Conservation (phyloP, 2,888 invertebrate species). For the Troilus luridus region DNA sequence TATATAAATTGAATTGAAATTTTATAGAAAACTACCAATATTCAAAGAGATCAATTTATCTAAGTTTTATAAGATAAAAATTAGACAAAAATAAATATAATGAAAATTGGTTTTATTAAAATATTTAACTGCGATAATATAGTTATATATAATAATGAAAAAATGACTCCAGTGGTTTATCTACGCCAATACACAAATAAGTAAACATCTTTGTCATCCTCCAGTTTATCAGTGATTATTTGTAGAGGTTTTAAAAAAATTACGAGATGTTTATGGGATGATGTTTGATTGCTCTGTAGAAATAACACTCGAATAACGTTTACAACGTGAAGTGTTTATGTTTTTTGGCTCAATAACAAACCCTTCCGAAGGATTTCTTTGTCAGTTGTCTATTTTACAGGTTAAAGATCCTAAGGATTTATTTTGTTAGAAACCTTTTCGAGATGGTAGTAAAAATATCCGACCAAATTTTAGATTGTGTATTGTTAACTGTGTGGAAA, state of each 20-base stretch:
- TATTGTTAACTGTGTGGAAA: not conserved
- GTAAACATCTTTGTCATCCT: not conserved
- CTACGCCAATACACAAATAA: not conserved
- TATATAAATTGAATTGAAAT: too few species aligned
- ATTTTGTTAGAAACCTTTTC: not conserved
- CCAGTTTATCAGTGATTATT: not conserved
- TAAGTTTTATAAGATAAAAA: too few species aligned
- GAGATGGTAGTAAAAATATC: not conserved
- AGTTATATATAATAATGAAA: too few species aligned
- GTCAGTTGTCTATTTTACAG: conserved; percentile 10
- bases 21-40: too few species aligned
- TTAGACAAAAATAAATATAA: too few species aligned
- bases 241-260: not conserved
- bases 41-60: too few species aligned
- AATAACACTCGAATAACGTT: not conserved
- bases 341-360: not conserved
- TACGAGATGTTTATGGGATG: not conserved
- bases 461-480: not conserved
- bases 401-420: not conserved
- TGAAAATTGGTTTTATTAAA: too few species aligned
- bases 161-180: too few species aligned
- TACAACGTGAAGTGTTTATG: not conserved
- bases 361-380: not conserved
- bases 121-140: too few species aligned
- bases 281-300: conserved; percentile 15